phyloP scores from a whole-genome alignment of 2,888 invertebrate species.

The Sesamia inferens region DNA sequence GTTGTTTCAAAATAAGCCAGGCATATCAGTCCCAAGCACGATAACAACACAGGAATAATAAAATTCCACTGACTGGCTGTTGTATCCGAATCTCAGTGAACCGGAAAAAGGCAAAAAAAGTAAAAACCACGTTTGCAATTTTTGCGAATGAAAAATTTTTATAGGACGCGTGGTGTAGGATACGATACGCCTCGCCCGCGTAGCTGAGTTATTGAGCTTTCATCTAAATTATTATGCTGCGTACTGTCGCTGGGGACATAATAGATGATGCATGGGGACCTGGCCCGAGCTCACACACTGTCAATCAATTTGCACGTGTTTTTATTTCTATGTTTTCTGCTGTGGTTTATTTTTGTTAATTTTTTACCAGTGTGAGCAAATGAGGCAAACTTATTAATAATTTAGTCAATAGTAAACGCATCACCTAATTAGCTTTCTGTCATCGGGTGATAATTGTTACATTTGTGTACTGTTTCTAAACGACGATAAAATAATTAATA shows the following conservation, averaged over 20 bases:
- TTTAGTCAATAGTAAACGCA: neutral
- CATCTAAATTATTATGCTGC: constrained; percentile 40
- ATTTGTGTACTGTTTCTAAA: neutral
- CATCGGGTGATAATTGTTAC: neutral
- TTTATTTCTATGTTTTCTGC: neutral
- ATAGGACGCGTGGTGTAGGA: constrained; percentile 30
- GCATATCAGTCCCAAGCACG: constrained; percentile 33
- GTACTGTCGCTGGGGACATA: constrained; percentile 19
- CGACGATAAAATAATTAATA: neutral
- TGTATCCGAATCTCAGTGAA: constrained; percentile 64
- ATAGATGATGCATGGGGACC: constrained; percentile 2
- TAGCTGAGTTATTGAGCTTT: constrained; percentile 49
- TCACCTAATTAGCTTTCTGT: neutral
- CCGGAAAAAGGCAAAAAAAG: constrained; percentile 58
- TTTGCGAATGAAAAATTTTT: constrained; percentile 62
- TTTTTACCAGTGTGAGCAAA: neutral
- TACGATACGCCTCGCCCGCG: constrained; percentile 15
- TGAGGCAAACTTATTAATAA: neutral
- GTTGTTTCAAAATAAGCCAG: neutral
- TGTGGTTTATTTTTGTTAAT: neutral
- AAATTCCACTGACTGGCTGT: constrained; percentile 56
- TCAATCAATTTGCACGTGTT: constrained; percentile 1
- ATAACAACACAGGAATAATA: constrained; percentile 57
- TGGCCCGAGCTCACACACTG: neutral
- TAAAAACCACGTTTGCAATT: constrained; percentile 59